Conservation (phyloP, 2,113 vertebrate species). For the Lanius ludovicianus region DNA sequence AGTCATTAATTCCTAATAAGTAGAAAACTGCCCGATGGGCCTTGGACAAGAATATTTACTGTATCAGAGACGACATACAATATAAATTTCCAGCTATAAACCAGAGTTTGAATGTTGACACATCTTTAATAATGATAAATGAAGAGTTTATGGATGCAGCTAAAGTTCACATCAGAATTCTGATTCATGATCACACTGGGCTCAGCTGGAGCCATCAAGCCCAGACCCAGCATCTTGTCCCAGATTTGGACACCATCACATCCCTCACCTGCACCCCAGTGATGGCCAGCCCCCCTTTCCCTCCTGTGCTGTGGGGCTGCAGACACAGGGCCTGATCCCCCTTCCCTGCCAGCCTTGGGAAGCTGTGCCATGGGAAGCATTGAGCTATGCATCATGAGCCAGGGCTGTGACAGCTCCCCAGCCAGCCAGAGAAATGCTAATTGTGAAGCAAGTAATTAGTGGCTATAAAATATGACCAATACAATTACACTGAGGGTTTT, state of each 20-base stretch:
- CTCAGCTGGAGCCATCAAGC: background rate
- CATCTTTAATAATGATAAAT: conserved; percentile 60
- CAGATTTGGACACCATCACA: background rate
- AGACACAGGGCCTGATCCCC: too few relatives aligned
- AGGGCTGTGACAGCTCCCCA: conserved; percentile 6
- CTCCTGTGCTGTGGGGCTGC: background rate
- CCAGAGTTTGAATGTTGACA: conserved; percentile 26
- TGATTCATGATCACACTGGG: background rate
- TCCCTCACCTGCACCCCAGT: background rate
- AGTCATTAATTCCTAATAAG: conserved; percentile 56
- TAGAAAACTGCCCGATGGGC: conserved; percentile 23
- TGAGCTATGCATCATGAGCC: background rate
- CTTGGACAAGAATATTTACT: conserved; percentile 43
- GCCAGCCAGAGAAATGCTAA: conserved; percentile 31
- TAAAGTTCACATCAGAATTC: conserved; percentile 33
- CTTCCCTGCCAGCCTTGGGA: background rate
- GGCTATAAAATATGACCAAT: conserved; percentile 30
- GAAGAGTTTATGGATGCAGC: conserved; percentile 46
- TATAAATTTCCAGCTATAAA: conserved; percentile 54
- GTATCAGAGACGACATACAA: conserved; percentile 27
- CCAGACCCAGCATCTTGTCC: background rate
- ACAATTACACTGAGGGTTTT: conserved; percentile 10
- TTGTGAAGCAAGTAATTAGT: conserved; percentile 49
- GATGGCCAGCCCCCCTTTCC: background rate
- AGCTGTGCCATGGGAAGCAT: background rate